Base-by-base conservation (phyloP, 2,113 vertebrate genomes). In the Nothobranchius kuhntae region DNA sequence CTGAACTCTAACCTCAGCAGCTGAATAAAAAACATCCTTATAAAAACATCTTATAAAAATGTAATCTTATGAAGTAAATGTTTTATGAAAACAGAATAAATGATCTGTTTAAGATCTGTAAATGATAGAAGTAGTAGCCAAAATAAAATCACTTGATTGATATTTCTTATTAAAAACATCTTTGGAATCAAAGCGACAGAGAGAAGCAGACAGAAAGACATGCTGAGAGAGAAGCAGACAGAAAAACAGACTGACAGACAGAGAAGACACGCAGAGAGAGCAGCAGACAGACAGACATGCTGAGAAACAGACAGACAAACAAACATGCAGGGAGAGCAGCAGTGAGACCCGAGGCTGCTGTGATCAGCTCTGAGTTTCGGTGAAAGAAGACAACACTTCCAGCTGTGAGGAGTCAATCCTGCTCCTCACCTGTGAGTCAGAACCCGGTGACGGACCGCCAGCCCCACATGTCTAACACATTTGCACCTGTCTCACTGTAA, bases 391-490 rank as follows among this genome's bases (percentile, higher is more conserved):
- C 21, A 21, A 21, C 21, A 21, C 21, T 21, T 21, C 21, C 21
- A 21, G 21, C 21, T 21, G 21, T 21, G 21, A 21, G 21, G 69
- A 51, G 45, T 71, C 53, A 75, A 68, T 42, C 63, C 53, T 71
- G 38, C 38, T 13, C 53, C 55, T 83, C 88, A 89, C 81, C 82
- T 78, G 71, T 91, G 89, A 90, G 35, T 88, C 85, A 85, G 63
- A 26, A 24, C 45, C 63, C 26, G 84, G 68, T 87, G 86, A 88
- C 42, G 58, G 61, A 62, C 72, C 53, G 13, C 48, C 17, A 26
- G 68, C 30, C 66, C 77, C 78, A 87, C 78, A 86, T 87, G 89
- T 89, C 82, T 52, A 65, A 63, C 67, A 36, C 73, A 77, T 89
- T 77, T 56, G 62, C 61, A 14, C 53, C 42, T 38, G 65, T 14